phyloP scores from a whole-genome alignment of 2,113 vertebrate genomes.

The Aix galericulata region DNA sequence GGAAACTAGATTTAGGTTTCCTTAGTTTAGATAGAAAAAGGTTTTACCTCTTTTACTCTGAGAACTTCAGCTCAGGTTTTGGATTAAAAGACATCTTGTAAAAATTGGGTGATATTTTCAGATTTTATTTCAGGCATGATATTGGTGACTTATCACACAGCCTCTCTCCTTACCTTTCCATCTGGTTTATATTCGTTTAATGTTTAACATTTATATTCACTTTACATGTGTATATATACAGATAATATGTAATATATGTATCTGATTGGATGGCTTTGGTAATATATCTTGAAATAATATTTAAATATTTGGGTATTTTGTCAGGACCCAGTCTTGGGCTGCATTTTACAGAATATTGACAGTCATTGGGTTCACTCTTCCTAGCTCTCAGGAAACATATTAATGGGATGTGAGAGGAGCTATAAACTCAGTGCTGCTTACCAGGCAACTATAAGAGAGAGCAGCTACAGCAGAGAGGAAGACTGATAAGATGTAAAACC shows the following conservation, averaged over 20 bases:
- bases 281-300: neutral
- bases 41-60: neutral
- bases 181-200: neutral
- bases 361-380: neutral
- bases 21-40: neutral
- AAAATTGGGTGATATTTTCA: neutral
- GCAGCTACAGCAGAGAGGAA: neutral
- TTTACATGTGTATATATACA: neutral
- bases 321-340: neutral
- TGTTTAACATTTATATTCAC: neutral
- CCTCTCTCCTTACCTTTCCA: neutral
- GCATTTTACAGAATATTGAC: neutral
- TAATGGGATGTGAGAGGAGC: neutral
- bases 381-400: neutral
- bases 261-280: neutral
- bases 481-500: neutral
- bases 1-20: neutral
- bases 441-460: neutral
- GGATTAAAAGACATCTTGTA: neutral
- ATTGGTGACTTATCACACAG: neutral
- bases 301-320: neutral
- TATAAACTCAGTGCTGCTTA: neutral
- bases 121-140: neutral
- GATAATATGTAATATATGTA: too few species aligned
- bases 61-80: neutral